phyloP scores from a whole-genome alignment of 2,113 vertebrate species.

The Pogonocichla stellata region DNA sequence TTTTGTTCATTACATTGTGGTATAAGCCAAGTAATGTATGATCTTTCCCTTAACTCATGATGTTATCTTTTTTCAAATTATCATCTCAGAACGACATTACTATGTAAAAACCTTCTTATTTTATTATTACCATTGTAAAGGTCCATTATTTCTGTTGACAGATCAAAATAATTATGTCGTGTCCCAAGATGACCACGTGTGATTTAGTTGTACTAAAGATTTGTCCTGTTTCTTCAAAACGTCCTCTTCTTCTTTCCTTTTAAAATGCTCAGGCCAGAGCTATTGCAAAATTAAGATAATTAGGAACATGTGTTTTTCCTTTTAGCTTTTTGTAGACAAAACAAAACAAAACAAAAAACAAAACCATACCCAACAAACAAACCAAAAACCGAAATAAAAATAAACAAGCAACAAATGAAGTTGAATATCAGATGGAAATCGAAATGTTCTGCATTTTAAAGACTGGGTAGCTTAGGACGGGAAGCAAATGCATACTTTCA shows the following conservation, averaged over 20 bases:
- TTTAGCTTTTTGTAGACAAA: not conserved
- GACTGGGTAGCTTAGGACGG: fast-evolving
- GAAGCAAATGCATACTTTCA: not conserved
- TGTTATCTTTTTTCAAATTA: not conserved
- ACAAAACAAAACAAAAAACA: not conserved
- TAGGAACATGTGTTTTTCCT: fast-evolving
- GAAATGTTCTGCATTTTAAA: not conserved
- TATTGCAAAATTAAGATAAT: not conserved
- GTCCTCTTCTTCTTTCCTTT: not conserved
- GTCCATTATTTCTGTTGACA: not conserved
- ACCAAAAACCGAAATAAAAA: fast-evolving
- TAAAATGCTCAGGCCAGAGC: not conserved
- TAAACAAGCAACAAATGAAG: not conserved
- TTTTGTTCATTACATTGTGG: not conserved
- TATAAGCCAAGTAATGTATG: not conserved
- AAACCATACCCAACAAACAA: not conserved
- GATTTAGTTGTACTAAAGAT: not conserved
- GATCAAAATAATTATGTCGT: not conserved
- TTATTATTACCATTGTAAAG: not conserved
- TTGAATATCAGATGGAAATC: not conserved
- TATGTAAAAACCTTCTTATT: not conserved
- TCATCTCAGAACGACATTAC: not conserved
- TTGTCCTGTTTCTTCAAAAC: not conserved
- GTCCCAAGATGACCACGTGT: not conserved
- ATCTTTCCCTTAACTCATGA: not conserved